Base-by-base conservation (phyloP, 2,888 invertebrate species). In the Siphlonurus alternatus region DNA sequence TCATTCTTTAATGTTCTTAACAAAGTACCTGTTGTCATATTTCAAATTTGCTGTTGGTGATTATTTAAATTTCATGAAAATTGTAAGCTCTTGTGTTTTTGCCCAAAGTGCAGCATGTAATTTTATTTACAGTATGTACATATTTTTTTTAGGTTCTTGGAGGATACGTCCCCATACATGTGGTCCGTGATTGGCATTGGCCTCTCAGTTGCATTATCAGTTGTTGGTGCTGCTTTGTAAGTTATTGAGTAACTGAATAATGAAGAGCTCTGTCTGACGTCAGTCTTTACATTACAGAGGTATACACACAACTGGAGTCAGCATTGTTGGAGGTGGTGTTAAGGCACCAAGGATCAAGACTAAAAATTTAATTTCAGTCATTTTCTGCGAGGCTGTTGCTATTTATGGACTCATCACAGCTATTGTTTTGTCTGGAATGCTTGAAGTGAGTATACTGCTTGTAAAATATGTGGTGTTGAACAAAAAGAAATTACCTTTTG, bases 361-460 rank as follows among this genome's bases (percentile, higher is more conserved):
- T 65, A 99, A 99, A 79, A 99, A 99, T 78, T 84, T 99, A 74
- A 96, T 99, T 74, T 98, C 97, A 63, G 96, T 99, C 71, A 99
- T 99, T 77, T 99, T 99, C 81, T 99, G 99, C 76, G 99, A 99
- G 79, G 99, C 99, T 69, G 99, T 99, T 2, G 99, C 99, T 68
- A 99, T 99, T 78, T 99, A 99, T 77, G 99, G 99, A 25, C 83
- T 99, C 68, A 99, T 99, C 73, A 95, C 97, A 72, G 97, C 99
- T 61, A 98, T 99, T 74, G 96, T 99, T 53, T 82, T 99, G 66
- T 91, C 93, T 56, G 93, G 93, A 69, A 83, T 87, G 75, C 78
- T 93, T 70, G 87, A 86, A 67, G 77, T 78, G 71, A 74, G 74
- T 23, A 67, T 2, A 53, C 19, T n/a, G 53, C 10, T 51, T 15